Conservation (phyloP, 2,113 vertebrate species). For the Phocoena sinus region DNA sequence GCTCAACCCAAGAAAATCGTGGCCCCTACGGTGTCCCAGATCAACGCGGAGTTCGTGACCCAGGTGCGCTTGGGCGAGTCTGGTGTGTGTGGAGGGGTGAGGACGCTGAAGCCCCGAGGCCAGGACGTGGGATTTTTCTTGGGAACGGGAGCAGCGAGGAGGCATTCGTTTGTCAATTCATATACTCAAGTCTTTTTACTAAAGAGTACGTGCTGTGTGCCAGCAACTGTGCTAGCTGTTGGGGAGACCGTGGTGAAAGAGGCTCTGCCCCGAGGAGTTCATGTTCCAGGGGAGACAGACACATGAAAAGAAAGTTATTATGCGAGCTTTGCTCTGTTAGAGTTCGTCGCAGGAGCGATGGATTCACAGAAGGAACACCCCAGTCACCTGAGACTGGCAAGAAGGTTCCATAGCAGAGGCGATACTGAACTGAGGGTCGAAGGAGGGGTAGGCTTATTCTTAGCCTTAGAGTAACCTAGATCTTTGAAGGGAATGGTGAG, state of each 20-base stretch:
- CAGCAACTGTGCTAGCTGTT: not conserved
- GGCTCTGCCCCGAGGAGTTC: not conserved
- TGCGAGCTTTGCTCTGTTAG: not conserved
- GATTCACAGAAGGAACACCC: not conserved
- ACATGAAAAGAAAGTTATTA: accelerated
- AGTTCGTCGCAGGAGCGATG: not conserved
- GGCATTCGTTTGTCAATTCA: not conserved
- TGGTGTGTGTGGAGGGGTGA: not conserved
- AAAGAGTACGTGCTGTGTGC: not conserved
- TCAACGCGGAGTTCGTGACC: constrained; percentile 97
- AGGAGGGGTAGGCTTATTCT: not conserved
- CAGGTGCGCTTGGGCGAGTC: constrained; percentile 84
- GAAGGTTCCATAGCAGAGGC: not conserved
- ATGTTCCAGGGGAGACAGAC: not conserved
- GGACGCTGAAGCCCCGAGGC: not conserved
- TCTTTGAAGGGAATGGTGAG: not conserved
- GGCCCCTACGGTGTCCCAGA: constrained; percentile 96
- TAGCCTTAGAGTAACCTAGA: not conserved
- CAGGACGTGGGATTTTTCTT: not conserved
- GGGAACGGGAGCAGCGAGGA: not conserved
- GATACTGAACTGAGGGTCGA: not conserved
- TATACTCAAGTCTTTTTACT: not conserved
- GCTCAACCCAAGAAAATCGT: constrained; percentile 90
- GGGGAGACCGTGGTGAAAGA: not conserved
- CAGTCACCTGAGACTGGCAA: not conserved